A percentile compares a stretch with the other conserved stretches of the same genome.
Conservation (phyloP, 1,140 invertebrate genomes). For the Thalassaphorura encarpata region DNA sequence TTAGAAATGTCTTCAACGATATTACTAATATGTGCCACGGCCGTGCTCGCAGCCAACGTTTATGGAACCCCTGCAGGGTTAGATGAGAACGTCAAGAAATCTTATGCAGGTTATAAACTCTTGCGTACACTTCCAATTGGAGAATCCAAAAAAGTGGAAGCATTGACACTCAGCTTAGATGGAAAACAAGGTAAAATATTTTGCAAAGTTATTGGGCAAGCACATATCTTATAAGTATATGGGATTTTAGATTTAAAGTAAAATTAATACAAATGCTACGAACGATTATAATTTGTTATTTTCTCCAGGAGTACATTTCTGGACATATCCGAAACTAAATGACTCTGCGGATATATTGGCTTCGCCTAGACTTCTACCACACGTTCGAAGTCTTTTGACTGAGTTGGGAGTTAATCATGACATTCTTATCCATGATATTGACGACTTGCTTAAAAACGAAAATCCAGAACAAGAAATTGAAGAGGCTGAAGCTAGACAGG, state of each 20-base stretch:
- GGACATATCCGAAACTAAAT: slow-evolving; percentile 19
- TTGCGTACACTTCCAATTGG: slow-evolving; percentile 3
- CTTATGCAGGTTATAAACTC: slow-evolving; percentile 15
- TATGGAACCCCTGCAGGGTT: neutral
- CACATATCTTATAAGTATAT: neutral
- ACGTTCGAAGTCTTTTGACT: slow-evolving; percentile 8
- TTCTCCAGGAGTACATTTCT: slow-evolving; percentile 20
- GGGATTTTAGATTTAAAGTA: neutral
- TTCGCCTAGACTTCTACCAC: slow-evolving; percentile 1
- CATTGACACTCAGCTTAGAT: slow-evolving; percentile 2
- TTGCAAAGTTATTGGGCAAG: neutral
- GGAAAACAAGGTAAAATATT: slow-evolving; percentile 3
- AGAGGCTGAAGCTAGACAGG: neutral
- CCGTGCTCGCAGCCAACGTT: no score
- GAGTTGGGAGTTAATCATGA: slow-evolving; percentile 10
- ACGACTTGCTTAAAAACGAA: slow-evolving; percentile 10
- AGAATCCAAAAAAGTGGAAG: neutral
- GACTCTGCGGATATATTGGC: slow-evolving; percentile 16
- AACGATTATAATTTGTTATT: neutral
- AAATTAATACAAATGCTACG: neutral
- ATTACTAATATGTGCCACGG: no score
- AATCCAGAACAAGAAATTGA: slow-evolving; percentile 4
- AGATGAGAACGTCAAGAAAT: slow-evolving; percentile 2
- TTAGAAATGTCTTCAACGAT: no score
- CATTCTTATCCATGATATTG: slow-evolving; percentile 16